These are phyloP conservation scores for Cotesia chilonis DNA, from an alignment of 1,140 invertebrate species.

Conservation along the genomic window DNA sequence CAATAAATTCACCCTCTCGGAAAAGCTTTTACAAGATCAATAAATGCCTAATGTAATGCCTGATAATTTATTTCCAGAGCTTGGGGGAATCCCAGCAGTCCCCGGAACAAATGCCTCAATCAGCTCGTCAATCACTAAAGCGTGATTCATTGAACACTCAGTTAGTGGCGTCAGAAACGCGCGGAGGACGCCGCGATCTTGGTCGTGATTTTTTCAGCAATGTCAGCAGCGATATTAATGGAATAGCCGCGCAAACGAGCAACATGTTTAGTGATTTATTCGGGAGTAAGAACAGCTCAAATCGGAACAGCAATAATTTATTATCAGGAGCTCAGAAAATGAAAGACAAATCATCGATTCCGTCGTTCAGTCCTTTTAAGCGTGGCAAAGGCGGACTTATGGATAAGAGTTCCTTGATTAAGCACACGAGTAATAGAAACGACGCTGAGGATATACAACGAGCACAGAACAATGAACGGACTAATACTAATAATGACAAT, in stretches of 20 bases:
- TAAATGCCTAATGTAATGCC: no score
- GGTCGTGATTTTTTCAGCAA: slow-evolving; percentile 88
- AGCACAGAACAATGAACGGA: slow-evolving; percentile 73
- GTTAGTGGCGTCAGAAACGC: slow-evolving; percentile 57
- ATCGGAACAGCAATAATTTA: slow-evolving; percentile 49
- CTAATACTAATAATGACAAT: slow-evolving; percentile 83
- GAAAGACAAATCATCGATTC: slow-evolving; percentile 66
- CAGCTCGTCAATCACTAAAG: slow-evolving; percentile 27
- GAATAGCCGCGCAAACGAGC: slow-evolving; percentile 87
- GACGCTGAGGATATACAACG: slow-evolving; percentile 74
- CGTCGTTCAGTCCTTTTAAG: slow-evolving; percentile 81
- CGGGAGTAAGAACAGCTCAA: slow-evolving; percentile 68
- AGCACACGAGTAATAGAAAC: slow-evolving; percentile 75
- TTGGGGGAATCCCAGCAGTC: slow-evolving; percentile 62
- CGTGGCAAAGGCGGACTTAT: slow-evolving; percentile 78
- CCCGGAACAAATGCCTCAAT: slow-evolving; percentile 51
- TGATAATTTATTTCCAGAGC: slow-evolving; percentile 48
- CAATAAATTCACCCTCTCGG: no score
- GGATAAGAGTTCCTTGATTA: slow-evolving; percentile 89
- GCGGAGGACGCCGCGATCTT: slow-evolving; percentile 60
- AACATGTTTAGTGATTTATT: slow-evolving; percentile 93
- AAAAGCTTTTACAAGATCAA: no score
- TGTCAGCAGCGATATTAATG: slow-evolving; percentile 88
- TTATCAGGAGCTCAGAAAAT: slow-evolving; percentile 59
- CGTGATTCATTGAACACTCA: slow-evolving; percentile 49